phyloP scores from a whole-genome alignment of 1,140 invertebrate genomes.

The Neodiprion fabricii region DNA sequence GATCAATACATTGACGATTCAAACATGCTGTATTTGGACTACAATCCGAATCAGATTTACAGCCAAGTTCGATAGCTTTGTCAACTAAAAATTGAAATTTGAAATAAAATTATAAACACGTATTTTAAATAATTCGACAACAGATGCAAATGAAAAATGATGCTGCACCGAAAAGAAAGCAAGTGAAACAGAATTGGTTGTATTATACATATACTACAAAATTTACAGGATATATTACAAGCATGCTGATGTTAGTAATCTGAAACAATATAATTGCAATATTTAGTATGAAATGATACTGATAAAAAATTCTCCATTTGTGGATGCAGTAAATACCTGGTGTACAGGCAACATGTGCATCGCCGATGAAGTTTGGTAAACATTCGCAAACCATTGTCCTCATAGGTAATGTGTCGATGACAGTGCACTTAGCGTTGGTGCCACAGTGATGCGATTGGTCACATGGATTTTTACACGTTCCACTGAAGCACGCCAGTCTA shows the following conservation, averaged over 20 bases:
- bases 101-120: background rate
- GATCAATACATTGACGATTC: slow-evolving; percentile 76
- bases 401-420: slow-evolving; percentile 84
- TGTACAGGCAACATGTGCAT: slow-evolving; percentile 82
- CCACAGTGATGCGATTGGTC: slow-evolving; percentile 80
- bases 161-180: background rate
- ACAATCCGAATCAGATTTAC: slow-evolving; percentile 76
- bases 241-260: background rate
- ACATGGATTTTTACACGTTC: slow-evolving; percentile 85
- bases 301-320: background rate
- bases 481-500: slow-evolving; percentile 82
- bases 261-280: background rate
- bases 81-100: slow-evolving; percentile 38
- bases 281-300: slow-evolving; percentile 1
- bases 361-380: slow-evolving; percentile 79
- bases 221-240: slow-evolving; percentile 8
- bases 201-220: slow-evolving; percentile 2
- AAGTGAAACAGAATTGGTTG: slow-evolving; percentile 10
- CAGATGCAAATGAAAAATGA: background rate
- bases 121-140: background rate
- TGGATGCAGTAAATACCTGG: slow-evolving; percentile 65
- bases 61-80: slow-evolving; percentile 66
- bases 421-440: slow-evolving; percentile 77
- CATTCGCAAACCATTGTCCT: slow-evolving; percentile 89
- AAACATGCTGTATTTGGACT: slow-evolving; percentile 74